Base-by-base conservation (phyloP, 2,797 vertebrate species). In the Adelosebastes latens region DNA sequence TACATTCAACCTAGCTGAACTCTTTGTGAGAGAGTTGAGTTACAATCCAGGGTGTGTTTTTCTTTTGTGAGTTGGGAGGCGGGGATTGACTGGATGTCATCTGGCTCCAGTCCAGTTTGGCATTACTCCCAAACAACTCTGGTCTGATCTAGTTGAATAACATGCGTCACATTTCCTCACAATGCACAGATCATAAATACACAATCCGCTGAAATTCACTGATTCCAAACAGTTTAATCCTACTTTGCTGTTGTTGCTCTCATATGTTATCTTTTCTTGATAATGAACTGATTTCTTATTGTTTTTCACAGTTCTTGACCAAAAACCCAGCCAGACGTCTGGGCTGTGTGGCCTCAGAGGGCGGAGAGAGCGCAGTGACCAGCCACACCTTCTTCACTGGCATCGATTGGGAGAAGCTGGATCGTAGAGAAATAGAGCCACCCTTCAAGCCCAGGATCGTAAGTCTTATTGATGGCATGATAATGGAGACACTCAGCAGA, bases 381-480 rank as follows among this genome's bases (percentile, higher is more conserved):
- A 87, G 85, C 87, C 98, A 99, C 32, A 78, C 93, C 62, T 99
- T 99, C 95, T 99, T 99, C 89, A 89, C 91, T 13, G 91, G 87
- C 79, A 96, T 99, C 9, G 95, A 99, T 87, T 99, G 99, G 99
- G 96, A 97, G 69, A 96, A 97, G 81, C 94, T 99, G 69, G 97
- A 98, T 91, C 95, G 93, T 60, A 96, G 96, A 84, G 97, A 97
- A 83, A 88, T 99, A 22, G 97, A 99, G 85, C 98, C 99, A 0
- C 98, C 98, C 0, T 99, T 99, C 95, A 97, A 97, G 80, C 99
- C 98, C 61, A 95, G 98, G 83, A 99, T 99, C 12, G 99, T 99
- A 95, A 93, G 98, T 97, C 63, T 71, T n/a, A 25, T 31, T 74
- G 24, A 34, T 67, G 8, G 24, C 31, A 10, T 77, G 49, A 77